phyloP scores from a whole-genome alignment of 2,797 vertebrate species.

The Sebastes trivittatus region DNA sequence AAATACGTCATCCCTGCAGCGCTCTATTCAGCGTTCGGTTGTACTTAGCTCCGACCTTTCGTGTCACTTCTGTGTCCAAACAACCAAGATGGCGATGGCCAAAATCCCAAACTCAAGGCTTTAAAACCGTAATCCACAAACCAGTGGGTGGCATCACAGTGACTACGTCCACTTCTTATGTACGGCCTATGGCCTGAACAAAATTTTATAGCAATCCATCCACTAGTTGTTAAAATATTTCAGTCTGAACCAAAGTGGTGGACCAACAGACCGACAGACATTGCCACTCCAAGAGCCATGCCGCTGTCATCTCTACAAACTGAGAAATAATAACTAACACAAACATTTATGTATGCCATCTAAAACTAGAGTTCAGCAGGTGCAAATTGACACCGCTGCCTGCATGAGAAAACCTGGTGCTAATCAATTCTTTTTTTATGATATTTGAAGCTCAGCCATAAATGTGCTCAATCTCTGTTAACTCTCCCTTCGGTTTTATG shows the following conservation, averaged over 20 bases:
- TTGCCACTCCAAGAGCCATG: not conserved
- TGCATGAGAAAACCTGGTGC: constrained; percentile 17
- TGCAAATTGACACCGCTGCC: constrained; percentile 15
- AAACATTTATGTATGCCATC: constrained; percentile 11
- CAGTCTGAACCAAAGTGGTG: not conserved
- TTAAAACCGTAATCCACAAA: not conserved
- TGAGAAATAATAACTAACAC: not conserved
- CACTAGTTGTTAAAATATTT: not conserved
- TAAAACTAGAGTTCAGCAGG: constrained; percentile 10
- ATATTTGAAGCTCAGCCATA: constrained; percentile 35
- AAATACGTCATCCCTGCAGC: too few relatives aligned
- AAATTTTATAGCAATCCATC: not conserved
- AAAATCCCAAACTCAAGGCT: not conserved
- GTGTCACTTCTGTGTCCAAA: not conserved
- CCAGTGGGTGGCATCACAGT: not conserved
- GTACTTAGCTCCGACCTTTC: not conserved
- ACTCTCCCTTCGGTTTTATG: constrained; percentile 36
- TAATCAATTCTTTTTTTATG: constrained; percentile 44
- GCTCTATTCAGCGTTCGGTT: not conserved
- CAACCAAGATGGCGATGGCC: not conserved
- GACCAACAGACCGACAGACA: not conserved
- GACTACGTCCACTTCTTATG: not conserved
- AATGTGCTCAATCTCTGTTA: constrained; percentile 49
- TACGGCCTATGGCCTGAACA: not conserved
- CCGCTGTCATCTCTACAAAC: not conserved